Evolutionary conservation across 2,113 vertebrate genomes (phyloP).

Genomic region (Tragelaphus buxtoni): DNA sequence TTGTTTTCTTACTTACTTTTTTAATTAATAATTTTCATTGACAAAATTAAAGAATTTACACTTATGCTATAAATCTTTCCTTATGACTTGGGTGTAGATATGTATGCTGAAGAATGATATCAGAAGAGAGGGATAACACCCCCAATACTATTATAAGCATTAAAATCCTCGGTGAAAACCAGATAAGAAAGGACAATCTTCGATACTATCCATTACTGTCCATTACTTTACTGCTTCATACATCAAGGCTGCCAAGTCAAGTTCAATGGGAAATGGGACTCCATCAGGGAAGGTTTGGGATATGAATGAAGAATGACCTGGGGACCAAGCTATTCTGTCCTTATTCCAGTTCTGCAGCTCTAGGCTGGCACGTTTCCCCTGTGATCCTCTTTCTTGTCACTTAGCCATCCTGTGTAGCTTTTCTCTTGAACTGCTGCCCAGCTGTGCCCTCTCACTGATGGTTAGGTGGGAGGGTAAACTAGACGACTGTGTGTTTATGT

Average conservation of each 20-base stretch:
- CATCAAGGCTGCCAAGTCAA: slow-evolving; percentile 28
- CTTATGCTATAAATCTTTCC: slow-evolving; percentile 8
- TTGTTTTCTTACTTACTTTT: slow-evolving; percentile 60
- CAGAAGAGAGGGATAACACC: neutral
- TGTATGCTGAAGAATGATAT: neutral
- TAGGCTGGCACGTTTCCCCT: neutral
- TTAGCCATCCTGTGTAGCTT: neutral
- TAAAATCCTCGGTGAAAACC: slow-evolving; percentile 27
- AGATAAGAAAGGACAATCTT: slow-evolving; percentile 13
- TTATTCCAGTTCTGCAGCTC: neutral
- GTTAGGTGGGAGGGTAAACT: neutral
- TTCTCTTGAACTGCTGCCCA: neutral
- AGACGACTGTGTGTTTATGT: neutral
- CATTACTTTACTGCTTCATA: slow-evolving; percentile 33
- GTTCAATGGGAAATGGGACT: slow-evolving; percentile 27
- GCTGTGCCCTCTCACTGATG: neutral
- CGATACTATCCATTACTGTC: slow-evolving; percentile 28
- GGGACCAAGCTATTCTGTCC: neutral
- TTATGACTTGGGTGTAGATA: neutral
- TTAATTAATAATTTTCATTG: slow-evolving; percentile 51
- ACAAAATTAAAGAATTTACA: slow-evolving; percentile 30
- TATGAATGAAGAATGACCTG: neutral
- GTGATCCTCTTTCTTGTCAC: neutral
- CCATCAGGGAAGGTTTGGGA: neutral
- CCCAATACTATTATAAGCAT: neutral